Conservation (phyloP, 2,113 vertebrate species). For the Oostethus manadensis region DNA sequence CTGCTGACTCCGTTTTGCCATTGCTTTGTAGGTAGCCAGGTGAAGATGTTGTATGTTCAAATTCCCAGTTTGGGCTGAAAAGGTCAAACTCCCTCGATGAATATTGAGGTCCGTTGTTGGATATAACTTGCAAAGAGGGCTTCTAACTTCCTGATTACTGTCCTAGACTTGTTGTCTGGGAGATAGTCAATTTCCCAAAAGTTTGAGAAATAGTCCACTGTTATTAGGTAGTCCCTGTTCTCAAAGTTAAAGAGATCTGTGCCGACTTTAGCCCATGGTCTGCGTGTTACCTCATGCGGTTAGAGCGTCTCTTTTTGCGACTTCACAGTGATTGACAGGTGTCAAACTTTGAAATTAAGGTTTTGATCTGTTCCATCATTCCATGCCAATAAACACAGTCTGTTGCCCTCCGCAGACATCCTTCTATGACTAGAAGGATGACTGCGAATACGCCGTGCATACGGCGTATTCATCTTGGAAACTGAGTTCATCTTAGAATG, state of each 20-base stretch:
- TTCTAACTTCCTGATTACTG: slow-evolving; percentile 7
- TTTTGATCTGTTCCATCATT: slow-evolving; percentile 20
- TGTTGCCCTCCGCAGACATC: slow-evolving; percentile 15
- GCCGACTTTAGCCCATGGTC: slow-evolving; percentile 1
- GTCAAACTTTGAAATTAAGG: background rate
- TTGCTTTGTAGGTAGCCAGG: no score
- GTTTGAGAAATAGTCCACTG: background rate
- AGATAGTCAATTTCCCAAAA: background rate
- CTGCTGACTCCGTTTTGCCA: no score
- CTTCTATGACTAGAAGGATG: slow-evolving; percentile 12
- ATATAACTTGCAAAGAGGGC: background rate
- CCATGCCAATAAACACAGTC: slow-evolving; percentile 21
- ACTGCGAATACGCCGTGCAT: slow-evolving; percentile 22
- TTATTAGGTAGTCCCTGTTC: background rate
- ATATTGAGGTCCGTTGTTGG: slow-evolving; percentile 2
- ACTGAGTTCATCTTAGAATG: background rate
- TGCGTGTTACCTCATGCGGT: background rate
- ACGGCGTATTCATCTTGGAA: background rate
- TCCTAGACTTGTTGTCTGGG: background rate
- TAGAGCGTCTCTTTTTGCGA: background rate
- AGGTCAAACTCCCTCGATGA: no score
- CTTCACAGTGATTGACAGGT: no score
- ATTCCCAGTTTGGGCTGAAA: no score
- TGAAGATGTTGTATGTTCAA: no score
- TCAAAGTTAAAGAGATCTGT: background rate